These are phyloP conservation scores for Sardinella longiceps DNA, from an alignment of 2,797 vertebrate genomes.

Conservation along the genomic window DNA sequence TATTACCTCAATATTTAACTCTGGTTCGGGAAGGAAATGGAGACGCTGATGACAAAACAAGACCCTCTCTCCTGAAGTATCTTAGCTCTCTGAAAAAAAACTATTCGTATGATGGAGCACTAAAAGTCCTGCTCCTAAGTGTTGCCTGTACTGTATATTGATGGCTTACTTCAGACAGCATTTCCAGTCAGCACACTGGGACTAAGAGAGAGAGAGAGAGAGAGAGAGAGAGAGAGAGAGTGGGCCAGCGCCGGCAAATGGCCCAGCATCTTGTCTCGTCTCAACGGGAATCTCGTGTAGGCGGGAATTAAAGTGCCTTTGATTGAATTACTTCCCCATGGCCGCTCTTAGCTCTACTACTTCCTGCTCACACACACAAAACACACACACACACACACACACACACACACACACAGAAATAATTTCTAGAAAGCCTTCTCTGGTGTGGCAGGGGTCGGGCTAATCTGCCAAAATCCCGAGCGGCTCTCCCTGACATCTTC, in stretches of 20 bases:
- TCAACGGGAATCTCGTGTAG: conserved; percentile 24
- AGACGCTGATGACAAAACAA: background rate
- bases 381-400: background rate
- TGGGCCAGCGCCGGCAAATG: conserved; percentile 11
- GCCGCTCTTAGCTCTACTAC: background rate
- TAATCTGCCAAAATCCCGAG: conserved; percentile 40
- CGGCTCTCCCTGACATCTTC: conserved; percentile 32
- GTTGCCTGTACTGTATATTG: background rate
- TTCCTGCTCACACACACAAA: conserved; percentile 30
- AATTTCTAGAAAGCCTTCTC: background rate
- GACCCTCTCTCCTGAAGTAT: background rate
- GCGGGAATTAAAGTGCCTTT: conserved; percentile 38
- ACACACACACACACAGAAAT: background rate
- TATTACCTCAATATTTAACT: too few species aligned
- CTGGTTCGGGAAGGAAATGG: background rate
- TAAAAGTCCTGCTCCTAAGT: background rate
- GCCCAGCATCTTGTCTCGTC: background rate
- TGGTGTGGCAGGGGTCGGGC: conserved; percentile 5
- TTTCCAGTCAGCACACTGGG: conserved; percentile 23
- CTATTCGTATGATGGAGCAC: background rate
- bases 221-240: conserved; percentile 21
- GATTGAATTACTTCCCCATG: conserved; percentile 38
- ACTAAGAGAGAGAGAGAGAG: conserved; percentile 23
- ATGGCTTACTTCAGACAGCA: background rate
- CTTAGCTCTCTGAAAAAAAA: background rate